Base-by-base conservation (phyloP, 2,797 vertebrate genomes). In the Pitangus sulphuratus region DNA sequence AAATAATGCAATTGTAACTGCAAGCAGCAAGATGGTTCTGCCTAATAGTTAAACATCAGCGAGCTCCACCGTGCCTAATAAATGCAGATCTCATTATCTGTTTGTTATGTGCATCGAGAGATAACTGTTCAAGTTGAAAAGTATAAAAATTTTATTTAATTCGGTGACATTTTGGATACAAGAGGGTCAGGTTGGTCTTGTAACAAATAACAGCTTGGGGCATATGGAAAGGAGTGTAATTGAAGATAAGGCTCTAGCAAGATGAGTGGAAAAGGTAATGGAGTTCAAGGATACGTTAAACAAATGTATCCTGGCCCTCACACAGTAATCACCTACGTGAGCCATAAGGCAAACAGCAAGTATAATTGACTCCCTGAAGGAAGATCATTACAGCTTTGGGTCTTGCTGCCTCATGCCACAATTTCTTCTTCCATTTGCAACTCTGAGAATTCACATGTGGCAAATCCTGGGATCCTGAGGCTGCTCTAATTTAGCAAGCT, bases 61-160 rank as follows among this genome's bases (percentile, higher is more conserved):
- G 20, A 93, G 77, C 1, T 2, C 71, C 53, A 51, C 84, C 87
- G 91, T 96, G 88, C 77, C 93, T 72, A 95, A 96, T 97, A 94
- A 97, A 97, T 96, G 95, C 94, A 96, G 90, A 95, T 96, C 95
- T 96, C 94, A 92, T 96, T 97, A 94, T 96, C 91, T 91, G 79
- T 96, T 97, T 95, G 90, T 97, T 95, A 93, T 78, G 83, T 95
- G 95, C 89, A 93, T 95, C 11, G 2, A 42, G 78, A 97, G 96
- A 96, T 95, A 97, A 96, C 88, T 81, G 83, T 94, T 95, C 45
- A 65, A 64, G 86, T 90, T 90, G 90, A 91, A 93, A 95, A 96
- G 95, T 92, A 93, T 92, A 92, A 96, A 96, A 95, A 90, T 92
- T 89, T 96, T 87, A 95, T 97, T 96, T 92, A 95, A 90, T 95